Evolutionary conservation across 2,888 invertebrate species (phyloP), one percentile per base, ranked within the genome.

Genomic region (Willowsia nigromaculata): DNA sequence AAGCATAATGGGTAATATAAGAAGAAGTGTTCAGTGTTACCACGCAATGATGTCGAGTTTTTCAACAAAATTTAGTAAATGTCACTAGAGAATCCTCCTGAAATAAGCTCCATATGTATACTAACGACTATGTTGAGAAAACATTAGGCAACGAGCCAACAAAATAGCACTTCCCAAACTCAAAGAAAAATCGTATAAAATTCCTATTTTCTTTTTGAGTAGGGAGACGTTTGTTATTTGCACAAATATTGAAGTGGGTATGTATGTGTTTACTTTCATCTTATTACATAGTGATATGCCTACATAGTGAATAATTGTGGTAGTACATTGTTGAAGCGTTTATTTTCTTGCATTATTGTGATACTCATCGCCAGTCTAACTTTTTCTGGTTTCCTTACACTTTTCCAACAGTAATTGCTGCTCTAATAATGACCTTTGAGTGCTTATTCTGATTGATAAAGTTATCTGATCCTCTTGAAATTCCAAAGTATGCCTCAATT

Each of bases 131-230:
- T 76, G 76, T 53, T 56, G 50, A 27, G 65, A 85, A 85, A 89
- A 59, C 85, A 89, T 89, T 89, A 89, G 89, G 89, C 89, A 82
- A 74, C 37, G 85, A 85, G 89, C 89, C 89, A 89, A 81, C 89
- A 85, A 76, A n/a, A 76, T 76, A 76, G 53, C 76, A 76, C 43
- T 62, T 47, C 11, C 47, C 37, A 53, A 62, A 50, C 22, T 37
- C 59, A 81, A 50, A 76, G 30, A 76, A 83, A 88, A 65, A 65
- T 25, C 56, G 62, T 76, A 89, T 89, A 80, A 89, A 89, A 89
- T 86, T 86, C 53, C 86, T 56, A 85, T 85, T 85, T 85, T 85
- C 53, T 43, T 78, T 40, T 9, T 18, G 65, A 85, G 53, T 47
- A 71, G 43, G 40, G 40, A 40, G 43, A 27, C 43, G 22, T 47